Evolutionary conservation across 2,797 vertebrate species (phyloP), one percentile per base, ranked within the genome.

Genomic region (Sitta carolinensis): DNA sequence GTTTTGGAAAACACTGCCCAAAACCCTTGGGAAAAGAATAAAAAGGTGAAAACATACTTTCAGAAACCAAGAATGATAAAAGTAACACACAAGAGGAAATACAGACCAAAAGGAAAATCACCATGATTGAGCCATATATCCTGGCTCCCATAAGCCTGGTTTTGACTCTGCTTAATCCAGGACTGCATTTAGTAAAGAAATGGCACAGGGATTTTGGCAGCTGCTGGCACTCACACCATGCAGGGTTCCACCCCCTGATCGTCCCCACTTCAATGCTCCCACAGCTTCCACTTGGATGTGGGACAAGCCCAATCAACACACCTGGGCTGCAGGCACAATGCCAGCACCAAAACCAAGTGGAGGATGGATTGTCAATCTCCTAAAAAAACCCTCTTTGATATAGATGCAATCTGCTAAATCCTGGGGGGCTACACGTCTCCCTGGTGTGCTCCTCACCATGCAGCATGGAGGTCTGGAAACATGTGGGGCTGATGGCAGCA

Each of bases 41-140:
- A 58, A 89, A 57, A 76, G 76, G 54, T 23, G 48, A 74, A 87
- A 90, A 51, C 68, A 81, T 26, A 40, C 66, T 85, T 83, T 68
- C 40, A 83, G 58, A 70, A 84, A 89, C 43, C 0, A 5, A 47
- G 58, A 32, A 80, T 15, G 14, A 83, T 27, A 69, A 43, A 80
- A 87, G 57, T 15, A 52, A 51, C 58, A 73, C 47, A 67, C 54
- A 91, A 30, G 23, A 75, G 59, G 50, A 93, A 87, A 66, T 40
- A 84, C 69, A 52, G n/a, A 84, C 26, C 38, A 80, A 52, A 67
- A 42, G 54, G 52, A 90, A 85, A 84, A 87, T 9, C 0, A 1
- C 8, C 2, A 1, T 3, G 2, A 25, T 45, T 0, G 0, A 43
- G 38, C 30, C 4, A 5, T 47, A 84, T 57, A 68, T 30, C 27